Conservation (phyloP, 2,797 vertebrate genomes). For the Hydrolagus colliei region DNA sequence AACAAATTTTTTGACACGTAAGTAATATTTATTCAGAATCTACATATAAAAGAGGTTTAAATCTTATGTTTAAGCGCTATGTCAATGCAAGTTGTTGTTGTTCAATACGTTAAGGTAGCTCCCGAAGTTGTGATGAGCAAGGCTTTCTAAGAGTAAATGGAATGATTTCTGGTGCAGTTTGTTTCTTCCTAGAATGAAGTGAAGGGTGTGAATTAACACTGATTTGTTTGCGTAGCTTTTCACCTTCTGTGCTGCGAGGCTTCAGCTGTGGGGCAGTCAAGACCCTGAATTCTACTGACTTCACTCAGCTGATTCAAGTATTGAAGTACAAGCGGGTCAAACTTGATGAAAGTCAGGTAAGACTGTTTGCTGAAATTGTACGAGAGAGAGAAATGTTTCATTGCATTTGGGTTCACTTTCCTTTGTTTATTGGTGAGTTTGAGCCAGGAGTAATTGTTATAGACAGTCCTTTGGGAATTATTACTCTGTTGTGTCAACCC, state of each 20-base stretch:
- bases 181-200: not conserved
- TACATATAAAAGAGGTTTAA: too few relatives aligned
- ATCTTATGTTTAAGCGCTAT: too few relatives aligned
- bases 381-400: not conserved
- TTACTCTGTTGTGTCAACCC: too few relatives aligned
- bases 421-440: not conserved
- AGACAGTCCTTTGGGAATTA: too few relatives aligned
- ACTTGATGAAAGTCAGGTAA: constrained; percentile 37
- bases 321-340: constrained; percentile 35
- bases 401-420: too few relatives aligned
- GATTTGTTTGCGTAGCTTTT: constrained; percentile 31
- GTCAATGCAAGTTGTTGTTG: too few relatives aligned
- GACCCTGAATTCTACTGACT: constrained; percentile 24
- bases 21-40: not conserved
- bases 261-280: constrained; percentile 38
- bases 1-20: not conserved
- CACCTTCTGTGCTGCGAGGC: constrained; percentile 36
- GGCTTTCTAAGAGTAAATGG: too few relatives aligned
- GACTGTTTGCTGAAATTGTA: not conserved
- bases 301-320: constrained; percentile 33
- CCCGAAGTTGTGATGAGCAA: not conserved
- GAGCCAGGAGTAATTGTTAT: not conserved
- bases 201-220: not conserved
- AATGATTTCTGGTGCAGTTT: too few relatives aligned
- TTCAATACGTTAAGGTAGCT: not conserved